phyloP scores from a whole-genome alignment of 2,113 vertebrate genomes.

The Archocentrus centrarchus region DNA sequence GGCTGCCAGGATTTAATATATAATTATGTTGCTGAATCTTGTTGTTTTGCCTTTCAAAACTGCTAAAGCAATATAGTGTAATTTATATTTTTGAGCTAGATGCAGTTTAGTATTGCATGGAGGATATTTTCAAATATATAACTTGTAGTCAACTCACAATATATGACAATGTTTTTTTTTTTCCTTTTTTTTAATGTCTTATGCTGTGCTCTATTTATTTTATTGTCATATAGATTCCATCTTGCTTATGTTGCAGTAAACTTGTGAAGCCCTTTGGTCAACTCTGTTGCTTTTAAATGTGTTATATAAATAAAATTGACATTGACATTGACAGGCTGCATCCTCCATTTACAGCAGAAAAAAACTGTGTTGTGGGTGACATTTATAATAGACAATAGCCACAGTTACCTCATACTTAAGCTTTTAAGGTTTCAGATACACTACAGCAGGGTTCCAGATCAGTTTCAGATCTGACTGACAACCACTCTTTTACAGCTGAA shows the following conservation, averaged over 20 bases:
- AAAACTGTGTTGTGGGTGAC: background rate
- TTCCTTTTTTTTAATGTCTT: too few species aligned
- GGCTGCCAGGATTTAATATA: conserved; percentile 32
- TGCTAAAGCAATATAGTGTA: background rate
- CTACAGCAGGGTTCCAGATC: background rate
- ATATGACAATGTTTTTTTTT: background rate
- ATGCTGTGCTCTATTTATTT: too few species aligned
- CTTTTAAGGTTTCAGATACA: background rate
- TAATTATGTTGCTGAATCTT: conserved; percentile 4
- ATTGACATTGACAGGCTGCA: background rate
- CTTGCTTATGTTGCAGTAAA: too few species aligned
- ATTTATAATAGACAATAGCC: background rate
- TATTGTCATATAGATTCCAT: too few species aligned
- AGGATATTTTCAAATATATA: background rate
- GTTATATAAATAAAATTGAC: too few species aligned
- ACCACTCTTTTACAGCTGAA: background rate
- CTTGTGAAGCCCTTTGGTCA: too few species aligned
- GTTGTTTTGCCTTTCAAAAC: background rate
- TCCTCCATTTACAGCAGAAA: too few species aligned
- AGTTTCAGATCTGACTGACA: background rate
- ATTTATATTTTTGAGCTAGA: background rate
- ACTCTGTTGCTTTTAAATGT: too few species aligned
- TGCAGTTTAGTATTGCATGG: background rate
- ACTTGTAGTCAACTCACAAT: background rate
- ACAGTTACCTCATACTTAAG: background rate